A percentile compares a stretch with the other conserved stretches of the same genome.
phyloP scores from a whole-genome alignment of 1,140 invertebrate species.

The Calephelis nemesis region DNA sequence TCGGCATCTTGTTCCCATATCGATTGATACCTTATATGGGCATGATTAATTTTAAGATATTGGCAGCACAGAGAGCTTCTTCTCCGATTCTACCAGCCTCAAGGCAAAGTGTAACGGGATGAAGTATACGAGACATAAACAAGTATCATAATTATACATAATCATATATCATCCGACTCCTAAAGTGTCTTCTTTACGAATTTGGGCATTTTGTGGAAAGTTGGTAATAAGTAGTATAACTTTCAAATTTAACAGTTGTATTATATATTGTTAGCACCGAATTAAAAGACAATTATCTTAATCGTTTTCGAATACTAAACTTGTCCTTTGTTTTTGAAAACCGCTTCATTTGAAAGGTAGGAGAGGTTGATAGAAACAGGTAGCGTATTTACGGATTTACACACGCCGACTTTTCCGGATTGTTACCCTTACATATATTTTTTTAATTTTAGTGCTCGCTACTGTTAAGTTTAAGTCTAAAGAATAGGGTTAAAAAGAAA shows the following conservation, averaged over 20 bases:
- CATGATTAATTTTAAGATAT: slow-evolving; percentile 53
- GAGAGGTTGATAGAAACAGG: no score
- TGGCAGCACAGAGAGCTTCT: not conserved
- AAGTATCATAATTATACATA: slow-evolving; percentile 8
- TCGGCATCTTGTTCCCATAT: slow-evolving; percentile 48
- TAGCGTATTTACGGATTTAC: no score
- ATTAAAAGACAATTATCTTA: no score
- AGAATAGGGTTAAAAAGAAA: no score
- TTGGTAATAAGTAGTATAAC: not conserved
- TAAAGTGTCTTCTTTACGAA: slow-evolving; percentile 9
- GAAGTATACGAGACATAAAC: not conserved
- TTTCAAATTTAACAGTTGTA: not conserved
- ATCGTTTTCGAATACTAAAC: no score
- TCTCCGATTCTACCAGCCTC: slow-evolving; percentile 6
- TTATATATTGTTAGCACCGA: no score
- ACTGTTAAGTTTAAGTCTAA: no score
- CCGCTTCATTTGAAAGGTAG: no score
- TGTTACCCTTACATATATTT: no score
- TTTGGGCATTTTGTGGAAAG: not conserved
- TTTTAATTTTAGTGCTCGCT: no score
- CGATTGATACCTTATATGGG: slow-evolving; percentile 46
- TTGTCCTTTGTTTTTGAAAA: no score
- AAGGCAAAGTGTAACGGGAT: slow-evolving; percentile 17
- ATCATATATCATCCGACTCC: not conserved
- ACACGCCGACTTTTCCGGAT: no score